A percentile compares a stretch with the other conserved stretches of the same genome.
These are phyloP conservation scores for Eupithecia inturbata DNA, from an alignment of 2,888 invertebrate species.

Conservation along the genomic window DNA sequence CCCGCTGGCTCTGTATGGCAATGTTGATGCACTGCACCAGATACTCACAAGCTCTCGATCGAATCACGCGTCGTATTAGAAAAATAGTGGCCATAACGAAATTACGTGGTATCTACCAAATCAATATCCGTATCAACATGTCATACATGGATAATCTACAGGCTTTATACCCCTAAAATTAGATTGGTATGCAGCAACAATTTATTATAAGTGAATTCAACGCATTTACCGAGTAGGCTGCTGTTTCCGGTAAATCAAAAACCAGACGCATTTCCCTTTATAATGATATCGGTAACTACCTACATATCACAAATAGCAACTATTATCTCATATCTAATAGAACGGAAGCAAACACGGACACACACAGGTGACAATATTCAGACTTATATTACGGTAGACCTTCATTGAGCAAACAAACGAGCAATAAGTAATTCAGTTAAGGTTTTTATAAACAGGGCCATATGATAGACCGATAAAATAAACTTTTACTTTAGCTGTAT, in stretches of 20 bases:
- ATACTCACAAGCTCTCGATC: neutral
- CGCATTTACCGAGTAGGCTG: slow-evolving; percentile 24
- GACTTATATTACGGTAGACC: neutral
- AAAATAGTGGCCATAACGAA: neutral
- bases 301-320: neutral
- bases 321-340: neutral
- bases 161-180: neutral
- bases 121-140: neutral
- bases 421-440: neutral
- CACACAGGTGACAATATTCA: neutral
- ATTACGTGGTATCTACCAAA: neutral
- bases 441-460: neutral
- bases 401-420: neutral
- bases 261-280: neutral
- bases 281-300: neutral
- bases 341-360: neutral
- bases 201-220: neutral
- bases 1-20: neutral
- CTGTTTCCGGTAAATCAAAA: slow-evolving; percentile 26
- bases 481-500: neutral
- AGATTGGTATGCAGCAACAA: neutral
- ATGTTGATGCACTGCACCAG: neutral
- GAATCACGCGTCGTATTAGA: too few species aligned
- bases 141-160: too few species aligned
- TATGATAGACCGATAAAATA: neutral